These are phyloP conservation scores for Acronicta aceris DNA, from an alignment of 2,888 invertebrate genomes.

Conservation along the genomic window DNA sequence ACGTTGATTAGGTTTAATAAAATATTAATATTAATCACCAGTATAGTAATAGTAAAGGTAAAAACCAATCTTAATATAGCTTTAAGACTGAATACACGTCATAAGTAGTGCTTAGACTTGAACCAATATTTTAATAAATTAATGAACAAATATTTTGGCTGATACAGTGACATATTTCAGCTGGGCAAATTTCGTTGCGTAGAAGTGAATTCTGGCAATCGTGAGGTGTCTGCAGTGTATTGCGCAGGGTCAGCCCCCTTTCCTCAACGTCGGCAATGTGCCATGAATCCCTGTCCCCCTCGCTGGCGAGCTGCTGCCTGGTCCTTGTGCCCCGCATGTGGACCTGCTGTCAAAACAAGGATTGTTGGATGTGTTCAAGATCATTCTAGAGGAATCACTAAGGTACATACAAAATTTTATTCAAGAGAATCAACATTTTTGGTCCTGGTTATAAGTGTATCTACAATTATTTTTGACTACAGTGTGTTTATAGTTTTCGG, in stretches of 20 bases:
- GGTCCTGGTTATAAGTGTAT: too few species aligned
- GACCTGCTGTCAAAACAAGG: conserved; percentile 92
- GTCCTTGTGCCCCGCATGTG: conserved; percentile 94
- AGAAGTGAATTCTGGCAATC: conserved; percentile 91
- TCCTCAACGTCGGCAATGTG: conserved; percentile 90
- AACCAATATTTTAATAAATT: too few species aligned
- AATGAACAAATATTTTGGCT: not conserved
- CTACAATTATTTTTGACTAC: too few species aligned
- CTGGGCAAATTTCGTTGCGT: conserved; percentile 92
- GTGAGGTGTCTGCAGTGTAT: conserved; percentile 86
- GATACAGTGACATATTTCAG: conserved; percentile 75
- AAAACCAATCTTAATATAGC: too few species aligned
- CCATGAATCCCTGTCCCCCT: conserved; percentile 94
- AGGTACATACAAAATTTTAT: conserved; percentile 66
- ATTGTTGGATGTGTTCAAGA: conserved; percentile 93
- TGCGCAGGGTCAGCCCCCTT: conserved; percentile 90
- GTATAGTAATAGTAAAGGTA: too few species aligned
- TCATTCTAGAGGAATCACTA: conserved; percentile 82
- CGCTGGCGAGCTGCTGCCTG: conserved; percentile 94
- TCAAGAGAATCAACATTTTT: too few species aligned
- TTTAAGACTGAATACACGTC: too few species aligned
- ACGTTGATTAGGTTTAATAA: too few species aligned
- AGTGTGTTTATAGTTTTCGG: too few species aligned
- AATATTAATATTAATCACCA: too few species aligned
- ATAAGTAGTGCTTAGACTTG: too few species aligned